Evolutionary conservation across 2,888 invertebrate genomes (phyloP), one percentile per base, ranked within the genome.

Genomic region (Stomorhina lunata): DNA sequence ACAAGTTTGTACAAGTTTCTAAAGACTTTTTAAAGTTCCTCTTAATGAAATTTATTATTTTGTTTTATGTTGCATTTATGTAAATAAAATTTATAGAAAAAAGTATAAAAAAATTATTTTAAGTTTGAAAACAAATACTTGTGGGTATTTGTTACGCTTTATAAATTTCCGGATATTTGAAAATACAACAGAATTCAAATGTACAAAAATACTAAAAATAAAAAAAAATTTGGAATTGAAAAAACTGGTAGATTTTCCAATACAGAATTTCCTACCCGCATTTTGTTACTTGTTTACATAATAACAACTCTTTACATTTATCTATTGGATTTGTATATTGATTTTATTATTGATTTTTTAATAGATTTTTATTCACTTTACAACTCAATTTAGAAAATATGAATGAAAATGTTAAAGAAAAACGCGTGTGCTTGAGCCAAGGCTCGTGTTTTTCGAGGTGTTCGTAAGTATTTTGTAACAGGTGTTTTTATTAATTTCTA

Each of bases 91-190:
- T 34, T 32, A 45, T 55, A 45, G n/a, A 45, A 65, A 32, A 25
- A 6, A 17, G 15, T 43, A 15, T 15, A 0, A 7, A 37, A n/a
- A n/a, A n/a, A n/a, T n/a, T n/a, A 43, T 43, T 43, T 43, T 50
- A 25, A n/a, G 25, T 17, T 32, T 5, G 10, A 57, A 32, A 7
- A 25, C 25, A 55, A 10, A 9, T 17, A 20, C n/a, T 57, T 45
- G 55, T 48, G 29, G 48, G 4, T 20, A 20, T 77, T 53, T 77
- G 69, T 73, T 80, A 80, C 59, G 79, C 72, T 72, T 73, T 80
- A 72, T 80, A 80, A 72, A 45, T 43, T 80, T 80, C 79, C 79
- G 79, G 79, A 80, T 40, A 80, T 72, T 61, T 25, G 17, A 25
- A 72, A 53, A 29, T 20, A 59, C 20, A 25, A 59, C 29, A 66